Base-by-base conservation (phyloP, 2,888 invertebrate genomes). In the Molanna angustata region DNA sequence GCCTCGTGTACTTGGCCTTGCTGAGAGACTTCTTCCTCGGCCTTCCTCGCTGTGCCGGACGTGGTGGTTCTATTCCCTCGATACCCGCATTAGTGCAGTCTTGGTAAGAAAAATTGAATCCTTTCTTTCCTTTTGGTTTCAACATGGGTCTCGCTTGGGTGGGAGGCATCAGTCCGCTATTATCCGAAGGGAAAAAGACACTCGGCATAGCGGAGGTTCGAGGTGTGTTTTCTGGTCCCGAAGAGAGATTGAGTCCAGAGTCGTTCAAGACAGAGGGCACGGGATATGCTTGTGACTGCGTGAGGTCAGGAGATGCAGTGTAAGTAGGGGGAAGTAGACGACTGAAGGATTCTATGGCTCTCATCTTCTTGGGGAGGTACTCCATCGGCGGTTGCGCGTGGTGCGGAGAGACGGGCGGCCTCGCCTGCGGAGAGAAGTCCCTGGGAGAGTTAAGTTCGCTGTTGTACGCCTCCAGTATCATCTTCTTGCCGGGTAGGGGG, bases 291-390 rank as follows among this genome's bases (percentile, higher is more conserved):
- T 20, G 41, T 3, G 41, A 14, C 2, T 22, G 14, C 3, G 27
- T 2, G 16, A 31, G 14, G 39, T 27, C 19, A 4, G 32, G 20
- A 65, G 18, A 61, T 41, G 31, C 16, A 69, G 22, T 18, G 14
- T 27, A 16, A 41, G 32, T 42, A 6, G 11, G 20, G 4, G 49
- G 41, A n/a, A 41, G 7, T 6, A 41, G 6, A 3, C 41, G 41
- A 13, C 35, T 72, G 58, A 74, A 65, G 61, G 71, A 76, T 62
- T 77, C 76, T 48, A 76, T 73, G 56, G 77, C 77, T 49, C 77
- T 67, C 76, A 77, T 77, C 64, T 76, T 76, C 62, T 77, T 77
- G 27, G 76, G 77, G 57, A 76, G 66, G 66, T 77, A 77, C 62
- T 74, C 72, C n/a, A 7, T 45, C 1, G 32, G 39, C 44, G 62